These are phyloP conservation scores for Sphyrna mokarran DNA, from an alignment of 2,113 vertebrate species.

Conservation along the genomic window DNA sequence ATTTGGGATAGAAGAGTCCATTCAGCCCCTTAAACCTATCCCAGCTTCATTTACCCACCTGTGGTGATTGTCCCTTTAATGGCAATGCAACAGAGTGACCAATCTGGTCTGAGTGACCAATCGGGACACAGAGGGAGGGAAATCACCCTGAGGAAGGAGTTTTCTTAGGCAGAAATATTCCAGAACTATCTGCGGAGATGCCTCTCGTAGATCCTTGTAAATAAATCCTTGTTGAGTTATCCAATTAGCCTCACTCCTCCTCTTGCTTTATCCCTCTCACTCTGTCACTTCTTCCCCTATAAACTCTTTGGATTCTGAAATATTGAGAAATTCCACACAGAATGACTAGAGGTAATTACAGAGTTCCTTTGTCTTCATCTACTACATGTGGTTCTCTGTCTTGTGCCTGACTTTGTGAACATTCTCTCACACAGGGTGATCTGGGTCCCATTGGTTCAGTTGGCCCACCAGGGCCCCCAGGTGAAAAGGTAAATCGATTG, in stretches of 20 bases:
- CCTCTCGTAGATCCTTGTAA: too few species aligned
- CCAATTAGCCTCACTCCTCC: background rate
- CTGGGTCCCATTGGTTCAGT: conserved; percentile 65
- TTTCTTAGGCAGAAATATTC: too few species aligned
- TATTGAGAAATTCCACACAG: background rate
- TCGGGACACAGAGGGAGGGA: too few species aligned
- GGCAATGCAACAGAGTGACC: too few species aligned
- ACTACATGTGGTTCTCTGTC: background rate
- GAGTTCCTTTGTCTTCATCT: background rate
- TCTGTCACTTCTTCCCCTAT: background rate
- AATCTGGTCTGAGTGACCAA: too few species aligned
- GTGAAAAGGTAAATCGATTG: conserved; percentile 64
- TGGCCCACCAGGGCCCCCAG: conserved; percentile 67
- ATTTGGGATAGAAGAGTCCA: background rate
- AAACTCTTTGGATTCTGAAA: background rate
- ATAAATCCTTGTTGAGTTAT: background rate
- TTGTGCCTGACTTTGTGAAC: background rate
- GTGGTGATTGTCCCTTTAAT: too few species aligned
- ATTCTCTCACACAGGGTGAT: conserved; percentile 62
- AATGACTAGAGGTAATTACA: background rate
- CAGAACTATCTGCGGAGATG: too few species aligned
- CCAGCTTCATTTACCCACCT: background rate
- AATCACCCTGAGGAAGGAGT: too few species aligned
- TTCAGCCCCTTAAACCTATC: background rate
- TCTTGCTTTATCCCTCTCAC: too few species aligned